Base-by-base conservation (phyloP, 2,797 vertebrate genomes). In the Tokudaia muenninki region DNA sequence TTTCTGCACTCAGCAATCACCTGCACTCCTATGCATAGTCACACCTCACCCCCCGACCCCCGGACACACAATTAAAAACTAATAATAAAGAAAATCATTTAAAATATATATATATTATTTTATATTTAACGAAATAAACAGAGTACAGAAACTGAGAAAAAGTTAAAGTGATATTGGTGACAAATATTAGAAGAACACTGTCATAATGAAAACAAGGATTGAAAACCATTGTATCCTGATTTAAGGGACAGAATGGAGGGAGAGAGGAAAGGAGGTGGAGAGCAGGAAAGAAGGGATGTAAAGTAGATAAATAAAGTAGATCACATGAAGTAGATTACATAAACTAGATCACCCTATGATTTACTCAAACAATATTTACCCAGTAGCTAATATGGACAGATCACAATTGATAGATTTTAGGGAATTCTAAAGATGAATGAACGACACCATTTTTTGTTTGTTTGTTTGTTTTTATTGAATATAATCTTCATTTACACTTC, bases 321-420 rank as follows among this genome's bases (percentile, higher is more conserved):
- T 77, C n/a, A 75, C 37, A 41, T 41, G 41, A 41, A 41, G 41
- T 41, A 41, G 41, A 41, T 41, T 3, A 41, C 41, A 41, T 41
- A 92, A 97, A 93, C 81, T 14, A 65, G 22, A 55, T 77, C n/a
- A 75, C 37, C 29, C 75, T 1, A 19, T 75, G 90, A 70, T 87
- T 93, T 7, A 87, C 74, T 93, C 67, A 91, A 96, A 86, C 24
- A 94, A 63, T 31, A 82, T 82, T 86, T 89, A 81, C 88, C 59
- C 88, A 94, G 34, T 82, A 72, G 16, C 31, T 81, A 94, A 67
- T 74, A 84, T 82, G 44, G 84, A 9, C 4, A 11, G 61, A 63
- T 47, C 47, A 70, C 19, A 93, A 31, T 87, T 21, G 9, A n/a
- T 41, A 93, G 19, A 34, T 26, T 90, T 31, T 44, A 9, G 29